A percentile compares a stretch with the other conserved stretches of the same genome.
phyloP scores from a whole-genome alignment of 2,888 invertebrate genomes.

The Cheilosia urbana region DNA sequence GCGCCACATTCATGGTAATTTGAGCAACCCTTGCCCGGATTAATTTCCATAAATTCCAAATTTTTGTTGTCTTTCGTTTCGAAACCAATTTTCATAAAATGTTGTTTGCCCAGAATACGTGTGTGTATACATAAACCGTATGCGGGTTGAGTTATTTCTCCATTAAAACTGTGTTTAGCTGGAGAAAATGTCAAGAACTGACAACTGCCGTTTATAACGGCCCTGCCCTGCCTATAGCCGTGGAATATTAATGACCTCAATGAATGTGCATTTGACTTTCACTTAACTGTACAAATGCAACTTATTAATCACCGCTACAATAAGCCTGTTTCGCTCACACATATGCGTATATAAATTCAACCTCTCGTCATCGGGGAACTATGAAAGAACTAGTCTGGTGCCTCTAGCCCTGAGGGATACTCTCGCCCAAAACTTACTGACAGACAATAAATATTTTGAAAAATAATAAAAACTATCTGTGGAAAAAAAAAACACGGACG shows the following conservation, averaged over 20 bases:
- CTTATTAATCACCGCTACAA: slow-evolving; percentile 71
- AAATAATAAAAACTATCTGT: slow-evolving; percentile 73
- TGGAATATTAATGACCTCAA: slow-evolving; percentile 73
- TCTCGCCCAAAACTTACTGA: slow-evolving; percentile 63
- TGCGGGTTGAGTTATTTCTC: slow-evolving; percentile 66
- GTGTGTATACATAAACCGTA: slow-evolving; percentile 24
- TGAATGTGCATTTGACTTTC: slow-evolving; percentile 75
- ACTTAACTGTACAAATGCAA: slow-evolving; percentile 70
- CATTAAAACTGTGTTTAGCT: slow-evolving; percentile 38
- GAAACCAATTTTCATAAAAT: slow-evolving; percentile 10
- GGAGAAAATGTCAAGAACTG: slow-evolving; percentile 43
- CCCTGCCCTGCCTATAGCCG: slow-evolving; percentile 51
- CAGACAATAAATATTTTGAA: slow-evolving; percentile 75
- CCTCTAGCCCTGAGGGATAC: slow-evolving; percentile 32
- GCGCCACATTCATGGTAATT: slow-evolving; percentile 64
- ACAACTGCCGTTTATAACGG: slow-evolving; percentile 57
- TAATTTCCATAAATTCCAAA: slow-evolving; percentile 72
- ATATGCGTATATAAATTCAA: not conserved
- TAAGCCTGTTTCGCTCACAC: slow-evolving; percentile 23
- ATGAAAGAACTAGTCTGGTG: slow-evolving; percentile 24
- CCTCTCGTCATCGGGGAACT: slow-evolving; percentile 6
- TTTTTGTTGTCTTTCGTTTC: slow-evolving; percentile 5
- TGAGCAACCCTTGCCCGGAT: slow-evolving; percentile 56
- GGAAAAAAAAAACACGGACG: slow-evolving; percentile 33
- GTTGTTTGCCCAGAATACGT: slow-evolving; percentile 42